A percentile compares a stretch with the other conserved stretches of the same genome.
phyloP scores from a whole-genome alignment of 2,113 vertebrate species.

The Eulacestoma nigropectus region DNA sequence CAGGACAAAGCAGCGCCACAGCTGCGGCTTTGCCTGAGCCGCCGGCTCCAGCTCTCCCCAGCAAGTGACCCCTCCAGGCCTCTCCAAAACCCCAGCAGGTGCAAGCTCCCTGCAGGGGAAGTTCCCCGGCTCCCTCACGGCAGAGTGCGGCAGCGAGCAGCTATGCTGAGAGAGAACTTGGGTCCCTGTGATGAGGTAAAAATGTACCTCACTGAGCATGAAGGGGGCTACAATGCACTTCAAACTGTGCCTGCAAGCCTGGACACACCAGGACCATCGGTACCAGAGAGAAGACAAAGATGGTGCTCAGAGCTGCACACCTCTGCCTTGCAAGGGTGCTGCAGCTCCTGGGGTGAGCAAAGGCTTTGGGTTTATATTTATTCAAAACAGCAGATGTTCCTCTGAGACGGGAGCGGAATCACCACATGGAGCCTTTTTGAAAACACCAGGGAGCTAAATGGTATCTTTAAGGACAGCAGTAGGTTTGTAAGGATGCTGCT shows the following conservation, averaged over 20 bases:
- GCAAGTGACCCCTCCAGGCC: rapidly evolving
- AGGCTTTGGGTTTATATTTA: background rate
- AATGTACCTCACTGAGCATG: rapidly evolving
- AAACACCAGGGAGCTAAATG: constrained; percentile 16
- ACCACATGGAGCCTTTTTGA: background rate
- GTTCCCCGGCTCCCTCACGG: background rate
- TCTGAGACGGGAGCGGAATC: background rate
- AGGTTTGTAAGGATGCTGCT: background rate
- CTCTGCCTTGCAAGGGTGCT: background rate
- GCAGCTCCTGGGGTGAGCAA: background rate
- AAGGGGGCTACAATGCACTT: background rate
- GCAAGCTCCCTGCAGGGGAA: background rate
- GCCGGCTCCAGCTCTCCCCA: background rate
- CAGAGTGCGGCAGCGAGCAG: rapidly evolving
- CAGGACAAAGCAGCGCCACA: background rate
- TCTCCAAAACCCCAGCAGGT: background rate
- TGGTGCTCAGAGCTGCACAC: background rate
- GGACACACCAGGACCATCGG: background rate
- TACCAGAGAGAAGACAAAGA: background rate
- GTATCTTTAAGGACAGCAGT: background rate
- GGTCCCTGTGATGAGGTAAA: background rate
- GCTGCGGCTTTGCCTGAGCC: background rate
- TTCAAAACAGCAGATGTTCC: background rate
- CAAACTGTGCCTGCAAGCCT: background rate
- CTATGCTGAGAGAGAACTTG: background rate